Base-by-base conservation (phyloP, 2,888 invertebrate species). In the Aquatica leii region DNA sequence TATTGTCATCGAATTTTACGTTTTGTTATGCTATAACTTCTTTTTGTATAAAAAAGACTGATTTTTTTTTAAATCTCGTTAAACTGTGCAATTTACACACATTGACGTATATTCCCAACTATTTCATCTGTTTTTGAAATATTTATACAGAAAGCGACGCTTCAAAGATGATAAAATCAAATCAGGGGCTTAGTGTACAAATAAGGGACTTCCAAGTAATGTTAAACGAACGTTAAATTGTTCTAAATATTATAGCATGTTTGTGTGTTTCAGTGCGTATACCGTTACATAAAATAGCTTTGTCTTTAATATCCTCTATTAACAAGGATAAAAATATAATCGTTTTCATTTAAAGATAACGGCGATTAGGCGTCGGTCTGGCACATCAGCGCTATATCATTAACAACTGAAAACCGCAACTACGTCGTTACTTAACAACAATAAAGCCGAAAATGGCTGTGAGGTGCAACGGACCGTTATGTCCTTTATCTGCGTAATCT, bases 401-500 rank as follows among this genome's bases (percentile, higher is more conserved):
- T 78, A 77, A 77, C 78, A 77, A 76, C 75, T 72, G 73, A 73
- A 77, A 78, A 79, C 78, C 80, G 78, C 80, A 80, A 78, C 78
- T 78, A 80, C 78, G 76, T 78, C 78, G 77, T 80, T 79, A 77
- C 79, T 78, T 78, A 78, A 75, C 77, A 76, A 77, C 77, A 77
- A 78, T 77, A 78, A 77, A 78, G 77, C 77, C 77, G 75, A 74
- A 74, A 78, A 80, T 75, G 79, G 78, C 73, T 75, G 75, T 74
- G 77, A 76, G 75, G 74, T 75, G 78, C 79, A 79, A 74, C 79
- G 74, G 74, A 80, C 76, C 80, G 78, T 80, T 77, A 73, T 77
- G 77, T 79, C 79, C 79, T 79, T 79, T 80, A 80, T 80, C 80
- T 78, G 74, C 73, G 77, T 78, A 80, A 79, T 80, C 80, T 80